Conservation (phyloP, 1,140 invertebrate genomes). For the Neodiprion fabricii region DNA sequence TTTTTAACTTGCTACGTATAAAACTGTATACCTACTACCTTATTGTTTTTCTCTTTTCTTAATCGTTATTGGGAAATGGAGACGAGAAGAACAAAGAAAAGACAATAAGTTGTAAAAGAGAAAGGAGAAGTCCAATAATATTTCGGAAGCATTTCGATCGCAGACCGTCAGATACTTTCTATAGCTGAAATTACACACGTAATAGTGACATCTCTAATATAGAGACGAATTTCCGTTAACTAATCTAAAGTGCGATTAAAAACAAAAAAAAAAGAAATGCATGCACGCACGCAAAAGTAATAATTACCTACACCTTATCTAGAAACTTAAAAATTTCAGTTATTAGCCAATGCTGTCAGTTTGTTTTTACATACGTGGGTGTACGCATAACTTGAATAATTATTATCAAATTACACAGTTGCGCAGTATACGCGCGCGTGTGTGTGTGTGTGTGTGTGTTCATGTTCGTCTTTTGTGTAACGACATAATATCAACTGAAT, state of each 20-base stretch:
- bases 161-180: neutral
- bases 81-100: neutral
- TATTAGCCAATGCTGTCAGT: neutral
- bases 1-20: neutral
- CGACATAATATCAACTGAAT: neutral
- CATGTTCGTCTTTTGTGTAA: neutral
- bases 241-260: neutral
- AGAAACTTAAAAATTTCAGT: neutral
- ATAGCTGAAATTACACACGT: too few species aligned
- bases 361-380: neutral
- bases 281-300: neutral
- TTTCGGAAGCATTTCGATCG: conserved; percentile 1
- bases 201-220: neutral
- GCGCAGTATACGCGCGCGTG: neutral
- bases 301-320: too few species aligned
- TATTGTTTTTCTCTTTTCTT: neutral
- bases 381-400: neutral
- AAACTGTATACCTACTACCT: neutral
- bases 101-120: neutral
- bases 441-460: neutral
- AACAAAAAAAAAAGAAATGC: neutral
- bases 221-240: neutral
- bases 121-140: neutral
- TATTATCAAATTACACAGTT: neutral
- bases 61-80: neutral